Evolutionary conservation across 1,140 invertebrate genomes (phyloP), one percentile per base, ranked within the genome.

Genomic region (Aleiodes sp.): DNA sequence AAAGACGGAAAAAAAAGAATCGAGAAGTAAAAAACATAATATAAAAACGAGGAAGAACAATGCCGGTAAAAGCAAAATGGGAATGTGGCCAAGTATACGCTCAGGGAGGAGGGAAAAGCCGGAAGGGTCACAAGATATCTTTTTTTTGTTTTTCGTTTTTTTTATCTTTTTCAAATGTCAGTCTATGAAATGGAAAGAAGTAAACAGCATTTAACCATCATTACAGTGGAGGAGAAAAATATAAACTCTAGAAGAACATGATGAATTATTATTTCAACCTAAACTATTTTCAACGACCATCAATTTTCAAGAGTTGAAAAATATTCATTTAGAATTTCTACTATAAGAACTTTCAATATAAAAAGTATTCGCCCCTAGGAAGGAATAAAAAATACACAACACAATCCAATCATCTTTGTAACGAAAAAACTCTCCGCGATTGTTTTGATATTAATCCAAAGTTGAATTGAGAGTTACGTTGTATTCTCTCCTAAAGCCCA

Each of bases 61-160:
- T 69, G 61, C 37, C 19, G 24, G 37, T 68, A 46, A 69, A 69
- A 63, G 60, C 41, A 63, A 43, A 63, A 41, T 62, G 60, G 60
- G 60, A 69, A 69, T 69, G 43, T 33, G 60, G 67, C 67, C 67
- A 69, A 69, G 66, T 62, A 21, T 62, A 62, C 28, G 19, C 33
- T n/a, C n/a, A n/a, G n/a, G n/a, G n/a, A n/a, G n/a, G 19, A 16
- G 19, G 14, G 4, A n/a, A 61, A 37, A 19, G 31, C 57, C 59
- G 41, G 59, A 68, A 62, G 39, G 39, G 59, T 68, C 59, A 31
- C 59, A 16, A 61, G 56, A 14, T 43, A n/a, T 60, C 19, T 43
- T 12, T 56, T 57, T 12, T 46, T n/a, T n/a, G n/a, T n/a, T n/a
- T n/a, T n/a, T 46, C 21, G 39, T 39, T 29, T 16, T 57, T n/a